Evolutionary conservation across 2,797 vertebrate genomes (phyloP), one percentile per base, ranked within the genome.

Genomic region (Silurus lanzhouensis): DNA sequence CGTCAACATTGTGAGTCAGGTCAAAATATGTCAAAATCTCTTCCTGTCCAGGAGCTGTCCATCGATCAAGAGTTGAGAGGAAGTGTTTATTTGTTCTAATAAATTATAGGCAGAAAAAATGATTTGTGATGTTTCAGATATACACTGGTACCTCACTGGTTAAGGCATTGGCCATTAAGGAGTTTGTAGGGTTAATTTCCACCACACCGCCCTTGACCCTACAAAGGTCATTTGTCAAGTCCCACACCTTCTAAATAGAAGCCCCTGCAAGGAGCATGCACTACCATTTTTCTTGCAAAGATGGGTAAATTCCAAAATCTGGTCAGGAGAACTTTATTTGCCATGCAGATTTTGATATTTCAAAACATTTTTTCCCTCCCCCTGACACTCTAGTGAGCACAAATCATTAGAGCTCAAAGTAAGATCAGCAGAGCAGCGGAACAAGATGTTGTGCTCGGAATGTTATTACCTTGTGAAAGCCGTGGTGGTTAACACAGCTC

Each of bases 371-470:
- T 27, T 27, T 57, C 38, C 38, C 38, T 38, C 48, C 10, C 48
- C 8, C 17, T n/a, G 57, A 61, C 20, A 22, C 20, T 78, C 19
- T 61, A 44, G 20, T 48, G 60, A 46, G 60, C 60, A 25, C 20
- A 64, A 79, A 79, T 79, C 77, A 79, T 79, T 63, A 79, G 77
- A 13, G 20, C 60, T 63, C 38, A 79, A 63, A 64, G 38, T 12
- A 1, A 79, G 77, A 79, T 63, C 58, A 46, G 60, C 60, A 63
- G 60, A 63, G 60, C 77, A 79, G 77, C 5, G 77, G 77, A 79
- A 46, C 31, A 63, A 61, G 77, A 64, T 64, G 77, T 64, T 48
- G 60, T 63, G 57, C 75, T 81, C 46, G 52, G 63, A 67, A 52
- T 67, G 46, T 67, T 67, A 67, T 31, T 55, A 81, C 14, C 44